Percentiles rank a stretch among this genome's conserved stretches.
phyloP scores from a whole-genome alignment of 2,888 invertebrate genomes.

The Lacanobia oleracea region DNA sequence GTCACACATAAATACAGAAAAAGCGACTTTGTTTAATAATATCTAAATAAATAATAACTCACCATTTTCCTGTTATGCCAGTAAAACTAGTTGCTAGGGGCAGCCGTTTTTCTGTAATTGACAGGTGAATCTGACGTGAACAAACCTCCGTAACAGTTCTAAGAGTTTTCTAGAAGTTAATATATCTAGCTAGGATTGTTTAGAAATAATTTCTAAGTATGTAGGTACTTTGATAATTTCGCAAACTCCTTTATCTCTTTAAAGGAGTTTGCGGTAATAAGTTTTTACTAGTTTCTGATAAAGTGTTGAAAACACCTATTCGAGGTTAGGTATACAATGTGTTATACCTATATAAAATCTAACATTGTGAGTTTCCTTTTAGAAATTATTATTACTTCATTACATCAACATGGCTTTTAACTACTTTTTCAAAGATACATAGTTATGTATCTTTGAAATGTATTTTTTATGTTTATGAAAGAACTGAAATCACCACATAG shows the following conservation, averaged over 20 bases:
- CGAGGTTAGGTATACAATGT: too few species aligned
- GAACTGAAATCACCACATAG: too few species aligned
- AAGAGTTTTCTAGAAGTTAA: slow-evolving; percentile 4
- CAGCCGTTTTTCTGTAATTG: slow-evolving; percentile 45
- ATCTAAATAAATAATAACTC: neutral
- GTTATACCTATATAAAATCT: too few species aligned
- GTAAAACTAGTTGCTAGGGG: slow-evolving; percentile 19
- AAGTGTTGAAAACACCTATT: too few species aligned
- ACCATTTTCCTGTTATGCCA: neutral
- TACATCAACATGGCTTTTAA: too few species aligned
- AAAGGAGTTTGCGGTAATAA: neutral
- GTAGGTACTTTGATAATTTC: neutral
- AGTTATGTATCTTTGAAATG: too few species aligned
- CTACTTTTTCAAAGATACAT: too few species aligned
- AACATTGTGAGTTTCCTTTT: too few species aligned
- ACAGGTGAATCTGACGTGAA: slow-evolving; percentile 34
- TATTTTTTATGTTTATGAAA: too few species aligned
- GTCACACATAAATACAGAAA: too few species aligned
- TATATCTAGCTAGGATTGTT: neutral
- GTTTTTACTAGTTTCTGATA: neutral
- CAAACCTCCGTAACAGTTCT: slow-evolving; percentile 18
- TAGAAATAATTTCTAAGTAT: neutral
- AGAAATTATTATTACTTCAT: too few species aligned
- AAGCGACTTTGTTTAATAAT: neutral
- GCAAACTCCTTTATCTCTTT: too few species aligned